These are phyloP conservation scores for Lissocephala sabroskyi DNA, from an alignment of 2,888 invertebrate species.

Conservation along the genomic window DNA sequence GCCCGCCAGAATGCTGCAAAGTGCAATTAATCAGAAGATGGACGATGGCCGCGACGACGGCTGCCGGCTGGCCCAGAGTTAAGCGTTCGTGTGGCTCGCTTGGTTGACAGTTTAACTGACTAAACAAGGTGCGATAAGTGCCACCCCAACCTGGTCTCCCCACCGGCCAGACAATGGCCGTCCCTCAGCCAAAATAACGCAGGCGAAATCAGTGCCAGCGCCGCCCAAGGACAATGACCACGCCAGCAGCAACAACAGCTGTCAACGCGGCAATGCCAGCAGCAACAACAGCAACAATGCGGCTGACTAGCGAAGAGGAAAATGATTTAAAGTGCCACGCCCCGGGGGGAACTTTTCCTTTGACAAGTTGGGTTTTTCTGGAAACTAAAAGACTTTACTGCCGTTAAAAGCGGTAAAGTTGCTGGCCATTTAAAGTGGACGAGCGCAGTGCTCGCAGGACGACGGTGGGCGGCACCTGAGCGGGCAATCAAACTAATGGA, in stretches of 20 bases:
- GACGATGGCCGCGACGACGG: too few relatives aligned
- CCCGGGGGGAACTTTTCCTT: too few relatives aligned
- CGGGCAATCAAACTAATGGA: constrained; percentile 47
- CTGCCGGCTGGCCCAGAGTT: too few relatives aligned
- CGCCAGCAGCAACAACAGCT: constrained; percentile 36
- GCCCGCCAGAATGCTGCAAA: constrained; percentile 21
- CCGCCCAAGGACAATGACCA: constrained; percentile 55
- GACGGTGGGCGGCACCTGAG: too few relatives aligned
- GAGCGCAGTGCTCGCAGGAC: too few relatives aligned
- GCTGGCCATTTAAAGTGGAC: too few relatives aligned
- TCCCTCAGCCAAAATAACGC: not conserved
- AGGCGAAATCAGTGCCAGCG: constrained; percentile 34
- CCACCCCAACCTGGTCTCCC: constrained; percentile 3
- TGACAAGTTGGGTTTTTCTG: too few relatives aligned
- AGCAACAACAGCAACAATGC: too few relatives aligned
- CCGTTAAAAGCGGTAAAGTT: too few relatives aligned
- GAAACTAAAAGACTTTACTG: too few relatives aligned
- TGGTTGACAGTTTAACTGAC: constrained; percentile 62
- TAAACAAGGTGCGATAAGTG: constrained; percentile 67
- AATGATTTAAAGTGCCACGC: constrained; percentile 65
- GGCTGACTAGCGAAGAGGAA: constrained; percentile 52
- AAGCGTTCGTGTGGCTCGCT: too few relatives aligned
- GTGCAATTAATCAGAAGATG: constrained; percentile 58
- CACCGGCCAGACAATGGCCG: not conserved
- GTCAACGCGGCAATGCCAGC: too few relatives aligned